A percentile compares a stretch with the other conserved stretches of the same genome.
Conservation (phyloP, 2,888 invertebrate genomes). For the Malachius bipustulatus region DNA sequence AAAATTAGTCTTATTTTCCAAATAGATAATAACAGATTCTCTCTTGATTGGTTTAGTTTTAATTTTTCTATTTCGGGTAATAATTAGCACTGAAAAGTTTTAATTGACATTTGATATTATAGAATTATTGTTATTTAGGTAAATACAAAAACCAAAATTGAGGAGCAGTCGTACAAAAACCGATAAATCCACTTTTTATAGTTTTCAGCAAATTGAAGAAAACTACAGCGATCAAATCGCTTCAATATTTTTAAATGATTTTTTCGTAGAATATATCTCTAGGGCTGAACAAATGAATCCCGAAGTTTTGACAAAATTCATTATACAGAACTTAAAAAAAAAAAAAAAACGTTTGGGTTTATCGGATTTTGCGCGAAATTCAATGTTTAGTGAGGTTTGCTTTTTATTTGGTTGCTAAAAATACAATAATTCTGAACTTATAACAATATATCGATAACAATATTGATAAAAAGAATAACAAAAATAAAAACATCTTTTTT, state of each 20-base stretch:
- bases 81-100: no score
- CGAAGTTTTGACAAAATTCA: conserved; percentile 3
- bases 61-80: no score
- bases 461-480: not conserved
- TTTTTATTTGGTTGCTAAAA: not conserved
- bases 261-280: not conserved
- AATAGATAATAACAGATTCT: no score
- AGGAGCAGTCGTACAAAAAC: no score
- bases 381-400: conserved; percentile 6
- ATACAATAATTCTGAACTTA: not conserved
- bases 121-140: no score
- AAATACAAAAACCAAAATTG: no score
- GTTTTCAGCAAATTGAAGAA: conserved; percentile 1
- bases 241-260: conserved; percentile 5
- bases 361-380: conserved; percentile 5
- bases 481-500: no score
- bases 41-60: no score
- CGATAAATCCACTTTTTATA: no score
- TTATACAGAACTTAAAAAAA: conserved; percentile 1
- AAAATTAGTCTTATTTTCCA: no score
- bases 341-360: conserved; percentile 3
- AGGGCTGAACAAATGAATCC: conserved; percentile 2
- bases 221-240: not conserved
- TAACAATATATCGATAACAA: not conserved
- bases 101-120: no score